Percentiles rank a stretch among this genome's conserved stretches.
Conservation (phyloP, 2,888 invertebrate species). For the Drosophila limbata region DNA sequence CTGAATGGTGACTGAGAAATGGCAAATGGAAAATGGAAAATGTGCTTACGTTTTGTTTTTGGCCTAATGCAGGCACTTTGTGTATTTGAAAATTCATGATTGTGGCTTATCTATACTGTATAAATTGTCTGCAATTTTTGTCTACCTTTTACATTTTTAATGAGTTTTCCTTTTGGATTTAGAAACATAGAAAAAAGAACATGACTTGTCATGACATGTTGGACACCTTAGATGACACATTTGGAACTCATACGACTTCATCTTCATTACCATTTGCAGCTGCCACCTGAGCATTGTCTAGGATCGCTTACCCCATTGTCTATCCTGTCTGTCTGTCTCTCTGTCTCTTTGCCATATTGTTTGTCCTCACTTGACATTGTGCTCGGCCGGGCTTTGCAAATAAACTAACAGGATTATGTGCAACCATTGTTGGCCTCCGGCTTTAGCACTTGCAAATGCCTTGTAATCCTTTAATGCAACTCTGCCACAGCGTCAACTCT, state of each 20-base stretch:
- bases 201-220: conserved; percentile 49
- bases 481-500: conserved; percentile 46
- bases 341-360: conserved; percentile 52
- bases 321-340: conserved; percentile 22
- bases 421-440: conserved; percentile 57
- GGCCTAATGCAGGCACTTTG: conserved; percentile 24
- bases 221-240: conserved; percentile 43
- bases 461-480: conserved; percentile 73
- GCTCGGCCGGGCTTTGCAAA: conserved; percentile 47
- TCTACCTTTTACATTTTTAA: conserved; percentile 47
- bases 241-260: conserved; percentile 62
- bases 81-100: conserved; percentile 52
- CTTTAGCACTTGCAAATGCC: conserved; percentile 38
- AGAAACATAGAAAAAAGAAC: conserved; percentile 22
- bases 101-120: conserved; percentile 30
- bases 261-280: conserved; percentile 60
- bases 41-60: conserved; percentile 35
- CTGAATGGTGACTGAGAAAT: conserved; percentile 5
- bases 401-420: conserved; percentile 78
- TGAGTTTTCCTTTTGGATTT: conserved; percentile 38
- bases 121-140: conserved; percentile 56
- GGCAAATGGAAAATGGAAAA: conserved; percentile 2
- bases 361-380: conserved; percentile 67
- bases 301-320: conserved; percentile 22
- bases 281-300: conserved; percentile 56